These are phyloP conservation scores for Centropus bengalensis DNA, from an alignment of 2,113 vertebrate genomes.

Conservation along the genomic window DNA sequence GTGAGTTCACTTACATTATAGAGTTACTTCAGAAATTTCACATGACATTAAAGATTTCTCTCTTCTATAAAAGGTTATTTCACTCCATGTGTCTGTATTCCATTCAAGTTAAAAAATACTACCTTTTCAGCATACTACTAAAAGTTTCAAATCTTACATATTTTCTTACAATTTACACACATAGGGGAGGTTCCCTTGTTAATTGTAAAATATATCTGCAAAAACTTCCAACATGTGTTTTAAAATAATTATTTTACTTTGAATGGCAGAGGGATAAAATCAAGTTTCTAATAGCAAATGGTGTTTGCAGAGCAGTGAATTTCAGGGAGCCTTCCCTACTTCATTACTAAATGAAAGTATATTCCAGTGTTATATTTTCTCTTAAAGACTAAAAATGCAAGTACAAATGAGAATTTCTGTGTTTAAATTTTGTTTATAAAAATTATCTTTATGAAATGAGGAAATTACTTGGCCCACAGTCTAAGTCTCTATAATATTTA, in stretches of 20 bases:
- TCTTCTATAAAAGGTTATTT: background rate
- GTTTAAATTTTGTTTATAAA: background rate
- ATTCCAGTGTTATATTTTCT: background rate
- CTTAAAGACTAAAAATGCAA: background rate
- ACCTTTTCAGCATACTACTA: background rate
- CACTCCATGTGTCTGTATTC: background rate
- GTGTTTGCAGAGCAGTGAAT: background rate
- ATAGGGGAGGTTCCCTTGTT: background rate
- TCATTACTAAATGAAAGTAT: background rate
- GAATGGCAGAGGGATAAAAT: background rate
- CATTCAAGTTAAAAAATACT: background rate
- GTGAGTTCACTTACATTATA: background rate
- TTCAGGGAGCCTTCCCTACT: background rate
- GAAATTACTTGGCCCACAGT: background rate
- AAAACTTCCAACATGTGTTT: background rate
- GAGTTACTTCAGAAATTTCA: background rate
- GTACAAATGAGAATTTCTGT: background rate
- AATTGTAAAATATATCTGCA: background rate
- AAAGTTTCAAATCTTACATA: background rate
- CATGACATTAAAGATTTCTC: background rate
- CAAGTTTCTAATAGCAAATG: background rate
- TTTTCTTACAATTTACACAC: background rate
- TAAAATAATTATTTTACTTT: background rate
- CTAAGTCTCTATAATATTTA: background rate
- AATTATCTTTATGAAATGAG: background rate